Evolutionary conservation across 2,888 invertebrate genomes (phyloP).

Genomic region (Tinea trinotella): DNA sequence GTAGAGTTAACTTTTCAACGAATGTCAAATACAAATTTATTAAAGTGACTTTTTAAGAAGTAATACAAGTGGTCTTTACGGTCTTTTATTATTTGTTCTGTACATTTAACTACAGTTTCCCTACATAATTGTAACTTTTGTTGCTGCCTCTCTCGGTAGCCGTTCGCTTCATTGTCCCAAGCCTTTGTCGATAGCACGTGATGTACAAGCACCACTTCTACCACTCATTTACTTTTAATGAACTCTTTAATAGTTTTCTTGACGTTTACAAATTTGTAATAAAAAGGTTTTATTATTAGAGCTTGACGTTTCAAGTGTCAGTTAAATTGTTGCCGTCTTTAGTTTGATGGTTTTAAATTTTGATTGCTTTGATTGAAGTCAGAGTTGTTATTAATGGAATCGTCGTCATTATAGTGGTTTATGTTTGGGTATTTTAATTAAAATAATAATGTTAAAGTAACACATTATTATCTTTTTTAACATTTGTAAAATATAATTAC

Average conservation of each 20-base stretch:
- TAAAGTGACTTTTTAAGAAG: neutral
- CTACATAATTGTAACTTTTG: slow-evolving; percentile 36
- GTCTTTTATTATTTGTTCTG: neutral
- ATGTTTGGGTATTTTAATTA: too few relatives aligned
- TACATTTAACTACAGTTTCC: slow-evolving; percentile 26
- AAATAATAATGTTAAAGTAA: too few relatives aligned
- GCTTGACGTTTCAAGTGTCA: slow-evolving; percentile 58
- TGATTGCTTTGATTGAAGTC: neutral
- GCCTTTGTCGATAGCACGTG: slow-evolving; percentile 60
- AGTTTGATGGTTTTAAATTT: slow-evolving; percentile 4
- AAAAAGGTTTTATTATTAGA: slow-evolving; percentile 42
- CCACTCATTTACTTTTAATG: slow-evolving; percentile 70
- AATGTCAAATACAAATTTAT: neutral
- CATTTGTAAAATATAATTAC: too few relatives aligned
- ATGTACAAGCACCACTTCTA: slow-evolving; percentile 57
- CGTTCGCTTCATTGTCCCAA: slow-evolving; percentile 52
- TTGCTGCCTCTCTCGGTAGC: slow-evolving; percentile 47
- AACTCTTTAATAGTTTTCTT: slow-evolving; percentile 18
- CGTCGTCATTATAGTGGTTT: too few relatives aligned
- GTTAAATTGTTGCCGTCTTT: slow-evolving; percentile 56
- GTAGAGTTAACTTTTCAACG: neutral
- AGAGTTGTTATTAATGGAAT: neutral
- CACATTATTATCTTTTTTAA: too few relatives aligned
- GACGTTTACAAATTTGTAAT: slow-evolving; percentile 18
- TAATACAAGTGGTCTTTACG: neutral